Conservation (phyloP, 2,797 vertebrate species). For the Columba guinea region DNA sequence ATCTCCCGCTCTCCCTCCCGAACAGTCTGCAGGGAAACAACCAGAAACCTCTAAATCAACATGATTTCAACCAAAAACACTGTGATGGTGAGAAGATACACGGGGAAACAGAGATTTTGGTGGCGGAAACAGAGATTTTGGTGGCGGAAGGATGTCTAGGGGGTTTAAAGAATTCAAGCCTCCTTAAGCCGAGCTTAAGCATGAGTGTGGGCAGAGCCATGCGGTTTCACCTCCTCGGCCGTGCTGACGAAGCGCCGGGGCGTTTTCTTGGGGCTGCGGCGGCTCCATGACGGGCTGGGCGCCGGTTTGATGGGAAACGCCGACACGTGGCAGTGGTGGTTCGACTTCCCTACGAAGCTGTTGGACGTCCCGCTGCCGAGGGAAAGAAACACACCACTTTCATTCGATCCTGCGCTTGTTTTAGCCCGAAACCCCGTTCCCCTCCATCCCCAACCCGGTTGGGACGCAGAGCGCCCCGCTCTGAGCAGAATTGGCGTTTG, state of each 20-base stretch:
- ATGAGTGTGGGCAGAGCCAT: rapidly evolving
- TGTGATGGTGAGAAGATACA: rapidly evolving
- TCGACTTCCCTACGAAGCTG: conserved; percentile 68
- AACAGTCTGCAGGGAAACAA: conserved; percentile 80
- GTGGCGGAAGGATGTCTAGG: too few species aligned
- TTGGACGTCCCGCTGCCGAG: conserved; percentile 62
- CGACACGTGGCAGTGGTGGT: conserved; percentile 68
- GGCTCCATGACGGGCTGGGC: conserved; percentile 84
- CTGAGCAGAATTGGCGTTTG: rapidly evolving
- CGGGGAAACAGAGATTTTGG: too few species aligned
- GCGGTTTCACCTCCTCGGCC: conserved; percentile 85
- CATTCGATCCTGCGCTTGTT: rapidly evolving
- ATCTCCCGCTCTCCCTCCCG: conserved; percentile 91
- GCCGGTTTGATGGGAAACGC: conserved; percentile 89
- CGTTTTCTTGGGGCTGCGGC: conserved; percentile 77
- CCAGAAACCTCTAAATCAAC: rapidly evolving
- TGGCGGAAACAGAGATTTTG: rapidly evolving
- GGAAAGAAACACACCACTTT: rapidly evolving
- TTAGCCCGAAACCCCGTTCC: rapidly evolving
- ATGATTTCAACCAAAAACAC: rapidly evolving
- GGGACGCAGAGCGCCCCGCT: rapidly evolving
- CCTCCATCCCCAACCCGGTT: neutral
- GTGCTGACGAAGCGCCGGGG: conserved; percentile 80
- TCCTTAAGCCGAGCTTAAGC: too few species aligned
- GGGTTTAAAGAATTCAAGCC: too few species aligned